phyloP scores from a whole-genome alignment of 2,888 invertebrate genomes.

The Hypolimnas misippus region DNA sequence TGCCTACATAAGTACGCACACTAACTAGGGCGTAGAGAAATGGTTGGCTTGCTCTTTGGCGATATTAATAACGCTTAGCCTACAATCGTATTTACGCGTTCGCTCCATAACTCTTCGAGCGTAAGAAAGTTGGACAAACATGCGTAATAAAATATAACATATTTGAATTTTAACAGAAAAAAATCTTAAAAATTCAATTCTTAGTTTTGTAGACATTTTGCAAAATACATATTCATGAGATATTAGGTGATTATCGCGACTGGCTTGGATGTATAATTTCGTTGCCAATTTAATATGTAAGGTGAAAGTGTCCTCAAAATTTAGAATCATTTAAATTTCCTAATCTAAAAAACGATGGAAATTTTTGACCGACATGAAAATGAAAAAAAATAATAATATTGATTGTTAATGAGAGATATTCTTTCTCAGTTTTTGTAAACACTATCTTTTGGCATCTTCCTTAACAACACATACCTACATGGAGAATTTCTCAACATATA shows the following conservation, averaged over 20 bases:
- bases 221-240: slow-evolving; percentile 2
- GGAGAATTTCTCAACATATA: too few species aligned
- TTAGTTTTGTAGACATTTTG: neutral
- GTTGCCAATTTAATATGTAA: slow-evolving; percentile 16
- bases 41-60: slow-evolving; percentile 43
- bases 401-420: too few species aligned
- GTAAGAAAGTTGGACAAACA: slow-evolving; percentile 6
- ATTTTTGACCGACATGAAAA: neutral
- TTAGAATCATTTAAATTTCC: slow-evolving; percentile 28
- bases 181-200: neutral
- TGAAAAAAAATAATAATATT: too few species aligned
- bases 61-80: slow-evolving; percentile 33
- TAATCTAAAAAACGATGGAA: neutral
- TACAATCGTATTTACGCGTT: slow-evolving; percentile 19
- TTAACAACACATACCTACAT: too few species aligned
- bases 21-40: slow-evolving; percentile 70
- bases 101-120: slow-evolving; percentile 11
- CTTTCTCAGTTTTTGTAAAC: too few species aligned
- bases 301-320: slow-evolving; percentile 35
- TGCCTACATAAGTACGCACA: slow-evolving; percentile 52
- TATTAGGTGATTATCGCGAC: slow-evolving; percentile 14
- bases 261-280: slow-evolving; percentile 17
- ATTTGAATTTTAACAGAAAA: neutral
- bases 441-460: too few species aligned
- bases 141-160: neutral